Conservation (phyloP, 2,113 vertebrate species). For the Xiphophorus hellerii region DNA sequence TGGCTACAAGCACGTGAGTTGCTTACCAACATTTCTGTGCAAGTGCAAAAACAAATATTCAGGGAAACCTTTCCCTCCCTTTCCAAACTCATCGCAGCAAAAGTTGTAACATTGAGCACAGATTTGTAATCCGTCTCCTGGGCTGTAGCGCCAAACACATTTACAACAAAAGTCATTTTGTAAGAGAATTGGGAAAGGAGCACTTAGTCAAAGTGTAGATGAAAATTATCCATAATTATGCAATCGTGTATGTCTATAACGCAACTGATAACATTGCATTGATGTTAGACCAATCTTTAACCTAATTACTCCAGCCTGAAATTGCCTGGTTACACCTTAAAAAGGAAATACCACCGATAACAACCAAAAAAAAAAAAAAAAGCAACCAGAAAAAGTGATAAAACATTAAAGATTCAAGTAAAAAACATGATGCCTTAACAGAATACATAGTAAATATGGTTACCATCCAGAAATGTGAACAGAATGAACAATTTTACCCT, state of each 20-base stretch:
- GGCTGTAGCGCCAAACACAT: background rate
- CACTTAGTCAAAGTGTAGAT: no score
- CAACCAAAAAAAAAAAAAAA: no score
- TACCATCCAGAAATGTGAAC: no score
- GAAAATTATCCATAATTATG: background rate
- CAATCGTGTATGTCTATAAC: background rate
- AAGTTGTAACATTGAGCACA: background rate
- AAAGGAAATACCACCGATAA: no score
- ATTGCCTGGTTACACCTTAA: no score
- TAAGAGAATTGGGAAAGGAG: background rate
- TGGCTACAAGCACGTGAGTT: no score
- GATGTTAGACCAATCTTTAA: background rate
- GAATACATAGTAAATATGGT: no score
- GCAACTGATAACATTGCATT: background rate
- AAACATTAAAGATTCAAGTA: no score
- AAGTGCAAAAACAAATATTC: background rate
- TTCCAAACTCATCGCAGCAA: background rate
- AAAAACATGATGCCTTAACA: no score
- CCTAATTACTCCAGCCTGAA: background rate
- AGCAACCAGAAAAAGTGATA: no score
- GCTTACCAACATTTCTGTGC: no score
- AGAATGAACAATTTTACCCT: background rate
- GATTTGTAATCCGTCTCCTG: background rate
- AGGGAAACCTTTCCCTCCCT: background rate
- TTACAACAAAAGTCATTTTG: background rate